A percentile compares a stretch with the other conserved stretches of the same genome.
Conservation (phyloP, 2,113 vertebrate species). For the Oreotragus oreotragus region DNA sequence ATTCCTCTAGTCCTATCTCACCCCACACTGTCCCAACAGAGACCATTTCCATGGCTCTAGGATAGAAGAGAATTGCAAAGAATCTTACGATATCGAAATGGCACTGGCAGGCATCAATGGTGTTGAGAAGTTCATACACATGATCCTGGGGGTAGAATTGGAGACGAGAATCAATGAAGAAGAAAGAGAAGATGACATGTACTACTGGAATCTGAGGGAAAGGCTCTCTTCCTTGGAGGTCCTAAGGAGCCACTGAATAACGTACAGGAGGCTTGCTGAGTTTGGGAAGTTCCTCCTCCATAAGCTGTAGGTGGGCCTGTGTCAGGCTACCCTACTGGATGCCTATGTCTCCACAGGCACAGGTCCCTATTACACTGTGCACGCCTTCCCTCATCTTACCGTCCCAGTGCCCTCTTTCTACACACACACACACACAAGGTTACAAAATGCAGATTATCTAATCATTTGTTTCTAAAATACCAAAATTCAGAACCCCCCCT, state of each 20-base stretch:
- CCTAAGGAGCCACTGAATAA: not conserved
- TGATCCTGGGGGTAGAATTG: constrained; percentile 84
- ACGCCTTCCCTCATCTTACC: not conserved
- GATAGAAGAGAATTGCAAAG: constrained; percentile 1
- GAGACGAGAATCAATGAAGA: not conserved
- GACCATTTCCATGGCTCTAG: not conserved
- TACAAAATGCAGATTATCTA: not conserved
- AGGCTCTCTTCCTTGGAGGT: not conserved
- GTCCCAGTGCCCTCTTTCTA: not conserved
- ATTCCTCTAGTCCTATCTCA: not conserved
- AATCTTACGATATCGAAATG: constrained; percentile 93
- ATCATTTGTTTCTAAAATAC: not conserved
- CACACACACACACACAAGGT: not conserved
- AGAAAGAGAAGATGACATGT: not conserved
- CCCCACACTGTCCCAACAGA: not conserved
- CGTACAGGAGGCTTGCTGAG: not conserved
- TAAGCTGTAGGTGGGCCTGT: not conserved
- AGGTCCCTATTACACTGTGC: not conserved
- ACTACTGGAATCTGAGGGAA: not conserved
- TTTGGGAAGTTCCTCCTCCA: not conserved
- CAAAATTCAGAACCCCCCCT: not conserved
- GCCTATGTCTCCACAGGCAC: not conserved
- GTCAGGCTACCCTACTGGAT: not conserved
- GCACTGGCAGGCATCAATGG: constrained; percentile 93
- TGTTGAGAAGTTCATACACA: constrained; percentile 94